A percentile compares a stretch with the other conserved stretches of the same genome.
These are phyloP conservation scores for Riparia riparia DNA, from an alignment of 2,113 vertebrate species.

Conservation along the genomic window DNA sequence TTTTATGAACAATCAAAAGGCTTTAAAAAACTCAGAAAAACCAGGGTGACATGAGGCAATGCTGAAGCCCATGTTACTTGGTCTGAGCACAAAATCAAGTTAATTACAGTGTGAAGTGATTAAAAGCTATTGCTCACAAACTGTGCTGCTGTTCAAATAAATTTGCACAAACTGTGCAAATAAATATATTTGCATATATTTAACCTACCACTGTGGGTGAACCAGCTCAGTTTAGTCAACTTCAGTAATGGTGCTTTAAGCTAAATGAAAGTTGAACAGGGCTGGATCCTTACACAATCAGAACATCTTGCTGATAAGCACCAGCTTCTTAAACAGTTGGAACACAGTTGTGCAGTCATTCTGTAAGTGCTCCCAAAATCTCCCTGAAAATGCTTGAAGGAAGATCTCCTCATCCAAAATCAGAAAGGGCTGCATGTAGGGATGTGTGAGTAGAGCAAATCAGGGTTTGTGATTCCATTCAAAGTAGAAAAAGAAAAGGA, in stretches of 20 bases:
- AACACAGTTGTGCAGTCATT: not conserved
- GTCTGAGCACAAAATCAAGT: not conserved
- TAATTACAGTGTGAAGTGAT: not conserved
- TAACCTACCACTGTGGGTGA: not conserved
- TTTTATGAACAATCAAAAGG: no score
- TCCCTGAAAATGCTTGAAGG: not conserved
- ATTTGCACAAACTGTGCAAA: no score
- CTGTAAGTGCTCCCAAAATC: not conserved
- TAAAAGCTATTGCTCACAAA: not conserved
- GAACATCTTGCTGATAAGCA: not conserved
- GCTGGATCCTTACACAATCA: not conserved
- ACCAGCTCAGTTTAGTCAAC: not conserved
- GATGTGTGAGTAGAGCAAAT: not conserved
- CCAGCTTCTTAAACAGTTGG: not conserved
- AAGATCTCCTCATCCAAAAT: not conserved
- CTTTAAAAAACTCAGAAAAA: no score
- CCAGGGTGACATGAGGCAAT: not conserved
- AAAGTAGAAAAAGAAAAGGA: not conserved
- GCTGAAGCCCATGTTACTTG: not conserved
- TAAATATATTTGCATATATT: not conserved
- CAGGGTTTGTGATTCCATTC: not conserved
- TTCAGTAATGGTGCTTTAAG: not conserved
- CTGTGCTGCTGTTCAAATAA: not conserved
- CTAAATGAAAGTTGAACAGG: not conserved
- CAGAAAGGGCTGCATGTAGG: not conserved